Base-by-base conservation (phyloP, 2,797 vertebrate genomes). In the Catostomus latipinnis region DNA sequence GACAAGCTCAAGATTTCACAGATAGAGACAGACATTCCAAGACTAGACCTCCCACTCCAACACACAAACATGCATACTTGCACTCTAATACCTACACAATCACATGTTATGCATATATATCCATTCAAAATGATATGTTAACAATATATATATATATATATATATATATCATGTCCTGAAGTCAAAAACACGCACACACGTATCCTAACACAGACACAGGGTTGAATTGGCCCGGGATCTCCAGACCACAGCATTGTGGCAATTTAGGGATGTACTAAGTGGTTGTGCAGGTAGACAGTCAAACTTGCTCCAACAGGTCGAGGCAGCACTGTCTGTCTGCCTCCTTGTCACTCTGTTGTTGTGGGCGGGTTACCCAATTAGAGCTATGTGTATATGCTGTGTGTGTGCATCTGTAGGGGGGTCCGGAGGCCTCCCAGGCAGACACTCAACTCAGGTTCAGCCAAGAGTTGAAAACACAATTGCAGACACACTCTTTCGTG, bases 211-310 rank as follows among this genome's bases (percentile, higher is more conserved):
- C 53, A 67, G 53, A 75, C 22, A 78, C 22, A 48, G 49, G 13
- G 2, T 14, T 72, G 34, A 53, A 14, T 53, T 76, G 76, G 60
- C 73, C 73, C 76, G 80, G 72, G 71, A 78, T 79, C 82, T 75
- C 81, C 74, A 83, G 77, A 86, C 83, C 82, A 65, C 83, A 86
- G 76, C 57, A 82, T 83, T 76, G 72, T 80, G 81, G 81, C 85
- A 84, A 89, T 88, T 87, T 86, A 84, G 78, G 82, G 84, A 84
- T 83, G 76, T 78, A 85, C 85, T 86, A 84, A 86, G 86, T 84
- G 80, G 72, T 86, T 85, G 85, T 70, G 81, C 81, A 88, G 76
- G 53, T 81, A 84, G 84, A 85, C 75, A 52, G 68, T 45, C 49
- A 67, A 74, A 73, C 84, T 74, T 71, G 87, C 77, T 80, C 70